These are phyloP conservation scores for Lepidochrysops patricia DNA, from an alignment of 2,888 invertebrate species.

Conservation along the genomic window DNA sequence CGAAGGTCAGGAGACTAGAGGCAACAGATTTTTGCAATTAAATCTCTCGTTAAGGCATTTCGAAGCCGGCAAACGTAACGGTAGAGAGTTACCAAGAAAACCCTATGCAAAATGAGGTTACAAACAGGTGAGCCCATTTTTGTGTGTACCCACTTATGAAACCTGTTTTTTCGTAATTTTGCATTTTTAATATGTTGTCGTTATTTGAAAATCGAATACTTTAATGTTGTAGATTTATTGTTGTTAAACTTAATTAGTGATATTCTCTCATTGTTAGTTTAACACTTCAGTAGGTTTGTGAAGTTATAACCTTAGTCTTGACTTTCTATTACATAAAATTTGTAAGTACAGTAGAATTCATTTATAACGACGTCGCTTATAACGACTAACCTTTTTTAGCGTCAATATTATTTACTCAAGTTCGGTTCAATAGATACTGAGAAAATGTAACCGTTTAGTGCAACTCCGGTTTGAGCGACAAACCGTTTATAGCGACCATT, in stretches of 20 bases:
- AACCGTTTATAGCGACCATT: too few species aligned
- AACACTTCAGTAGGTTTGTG: neutral
- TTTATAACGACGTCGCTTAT: too few species aligned
- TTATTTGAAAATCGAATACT: neutral
- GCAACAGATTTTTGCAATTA: constrained; percentile 34
- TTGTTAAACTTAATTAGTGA: neutral
- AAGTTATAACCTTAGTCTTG: neutral
- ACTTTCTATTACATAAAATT: neutral
- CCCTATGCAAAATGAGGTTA: constrained; percentile 39
- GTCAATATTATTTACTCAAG: too few species aligned
- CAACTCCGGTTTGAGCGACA: too few species aligned
- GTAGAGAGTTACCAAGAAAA: constrained; percentile 28
- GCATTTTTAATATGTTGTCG: constrained; percentile 13
- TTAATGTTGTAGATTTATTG: neutral
- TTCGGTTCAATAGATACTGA: too few species aligned
- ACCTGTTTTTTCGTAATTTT: constrained; percentile 24
- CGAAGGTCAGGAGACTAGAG: constrained; percentile 43
- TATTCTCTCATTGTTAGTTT: neutral
- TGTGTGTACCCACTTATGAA: constrained; percentile 27
- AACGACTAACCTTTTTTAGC: too few species aligned
- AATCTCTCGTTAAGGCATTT: constrained; percentile 23
- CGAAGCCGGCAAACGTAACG: constrained; percentile 22
- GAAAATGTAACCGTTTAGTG: too few species aligned
- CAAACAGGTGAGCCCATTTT: constrained; percentile 34
- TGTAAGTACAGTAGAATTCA: too few species aligned